Conservation (phyloP, 2,888 invertebrate species). For the Eupithecia inturbata region DNA sequence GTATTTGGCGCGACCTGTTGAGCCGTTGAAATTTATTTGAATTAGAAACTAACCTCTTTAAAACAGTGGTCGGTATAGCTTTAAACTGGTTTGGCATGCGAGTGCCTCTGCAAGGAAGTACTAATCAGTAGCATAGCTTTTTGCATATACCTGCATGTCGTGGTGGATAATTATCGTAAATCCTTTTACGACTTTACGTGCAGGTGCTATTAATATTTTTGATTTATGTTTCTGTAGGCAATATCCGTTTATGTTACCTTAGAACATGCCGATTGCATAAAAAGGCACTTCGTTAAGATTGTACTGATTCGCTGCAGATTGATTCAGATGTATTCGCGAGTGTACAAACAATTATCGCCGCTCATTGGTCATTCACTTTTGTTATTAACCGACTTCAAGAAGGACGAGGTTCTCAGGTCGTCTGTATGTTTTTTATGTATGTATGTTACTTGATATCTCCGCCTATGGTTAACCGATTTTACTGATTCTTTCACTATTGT, state of each 20-base stretch:
- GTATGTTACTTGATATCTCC: too few species aligned
- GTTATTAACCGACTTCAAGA: too few species aligned
- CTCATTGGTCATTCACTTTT: background rate
- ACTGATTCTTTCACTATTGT: too few species aligned
- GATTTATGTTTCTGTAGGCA: conserved; percentile 4
- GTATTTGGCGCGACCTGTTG: conserved; percentile 29
- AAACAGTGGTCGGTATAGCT: conserved; percentile 45
- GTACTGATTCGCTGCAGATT: background rate
- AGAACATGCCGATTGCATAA: background rate
- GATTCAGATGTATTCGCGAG: background rate
- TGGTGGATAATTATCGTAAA: conserved; percentile 3
- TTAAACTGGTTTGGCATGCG: conserved; percentile 64
- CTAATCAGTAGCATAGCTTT: conserved; percentile 22
- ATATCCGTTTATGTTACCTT: background rate
- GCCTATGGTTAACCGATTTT: too few species aligned
- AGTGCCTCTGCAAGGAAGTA: conserved; percentile 51
- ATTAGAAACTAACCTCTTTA: conserved; percentile 56
- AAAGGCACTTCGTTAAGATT: background rate
- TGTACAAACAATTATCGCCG: background rate
- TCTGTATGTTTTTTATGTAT: too few species aligned
- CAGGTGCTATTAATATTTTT: conserved; percentile 4
- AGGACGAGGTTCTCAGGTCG: too few species aligned
- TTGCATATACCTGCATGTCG: background rate
- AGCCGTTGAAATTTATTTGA: conserved; percentile 52
- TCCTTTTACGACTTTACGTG: conserved; percentile 6